A percentile compares a stretch with the other conserved stretches of the same genome.
Evolutionary conservation across 2,113 vertebrate genomes (phyloP).

Genomic region (Zingel zingel): DNA sequence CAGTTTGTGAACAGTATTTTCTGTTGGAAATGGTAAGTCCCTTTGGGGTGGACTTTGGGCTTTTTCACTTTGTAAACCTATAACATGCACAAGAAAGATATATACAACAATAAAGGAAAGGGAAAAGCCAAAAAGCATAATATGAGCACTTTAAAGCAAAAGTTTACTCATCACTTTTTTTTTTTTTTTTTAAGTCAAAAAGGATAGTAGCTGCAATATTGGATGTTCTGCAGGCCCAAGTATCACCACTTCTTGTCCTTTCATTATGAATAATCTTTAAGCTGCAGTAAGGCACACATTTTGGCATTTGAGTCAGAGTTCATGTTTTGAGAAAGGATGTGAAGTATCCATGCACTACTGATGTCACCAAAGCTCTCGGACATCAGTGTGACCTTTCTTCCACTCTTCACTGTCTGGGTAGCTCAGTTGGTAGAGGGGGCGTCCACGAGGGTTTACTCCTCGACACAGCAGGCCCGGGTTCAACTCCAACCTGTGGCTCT

Average conservation of each 20-base stretch:
- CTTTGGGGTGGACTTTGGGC: too few species aligned
- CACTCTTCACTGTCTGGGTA: neutral
- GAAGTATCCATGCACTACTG: neutral
- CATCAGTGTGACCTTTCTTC: neutral
- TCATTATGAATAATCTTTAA: neutral
- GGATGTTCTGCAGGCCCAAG: neutral
- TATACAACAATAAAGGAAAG: too few species aligned
- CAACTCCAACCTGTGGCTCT: too few species aligned
- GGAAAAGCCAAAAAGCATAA: too few species aligned
- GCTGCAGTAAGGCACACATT: neutral
- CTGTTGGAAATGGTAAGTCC: too few species aligned
- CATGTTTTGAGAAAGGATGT: neutral
- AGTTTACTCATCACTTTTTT: neutral
- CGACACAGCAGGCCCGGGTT: too few species aligned
- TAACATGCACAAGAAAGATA: too few species aligned
- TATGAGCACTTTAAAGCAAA: too few species aligned
- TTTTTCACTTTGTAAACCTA: too few species aligned
- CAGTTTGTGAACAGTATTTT: too few species aligned
- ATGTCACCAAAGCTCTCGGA: neutral
- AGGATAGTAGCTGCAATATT: neutral
- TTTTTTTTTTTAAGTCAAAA: neutral
- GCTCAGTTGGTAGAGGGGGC: too few species aligned
- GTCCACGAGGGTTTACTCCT: too few species aligned
- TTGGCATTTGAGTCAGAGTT: constrained; percentile 2
- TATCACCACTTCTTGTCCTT: neutral